These are phyloP conservation scores for Alitta virens DNA, from an alignment of 2,888 invertebrate species.

Conservation along the genomic window DNA sequence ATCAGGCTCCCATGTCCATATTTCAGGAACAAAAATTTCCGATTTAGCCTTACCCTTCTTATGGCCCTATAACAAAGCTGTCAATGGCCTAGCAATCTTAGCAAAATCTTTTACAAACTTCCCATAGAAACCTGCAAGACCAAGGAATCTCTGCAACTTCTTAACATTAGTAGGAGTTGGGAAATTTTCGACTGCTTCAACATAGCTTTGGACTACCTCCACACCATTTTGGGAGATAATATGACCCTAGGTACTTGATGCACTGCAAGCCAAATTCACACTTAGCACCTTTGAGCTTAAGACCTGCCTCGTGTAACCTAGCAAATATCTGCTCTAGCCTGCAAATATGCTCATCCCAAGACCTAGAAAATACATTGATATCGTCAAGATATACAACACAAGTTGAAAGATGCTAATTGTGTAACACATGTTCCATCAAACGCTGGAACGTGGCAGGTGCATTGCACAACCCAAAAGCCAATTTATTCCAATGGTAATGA, in stretches of 20 bases:
- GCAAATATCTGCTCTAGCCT: background rate
- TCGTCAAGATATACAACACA: slow-evolving; percentile 3
- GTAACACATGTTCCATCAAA: background rate
- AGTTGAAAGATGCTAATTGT: too few species aligned
- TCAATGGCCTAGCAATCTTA: background rate
- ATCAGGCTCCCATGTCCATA: slow-evolving; percentile 3
- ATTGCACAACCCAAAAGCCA: slow-evolving; percentile 12
- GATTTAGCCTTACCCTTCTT: background rate
- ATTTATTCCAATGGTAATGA: slow-evolving; percentile 9
- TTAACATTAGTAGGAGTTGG: background rate
- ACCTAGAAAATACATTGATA: background rate
- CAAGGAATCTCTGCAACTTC: background rate
- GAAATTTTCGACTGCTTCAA: background rate
- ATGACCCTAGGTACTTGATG: background rate
- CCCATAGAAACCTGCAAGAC: background rate
- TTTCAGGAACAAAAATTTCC: background rate
- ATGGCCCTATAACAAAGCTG: background rate
- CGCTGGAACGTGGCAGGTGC: background rate
- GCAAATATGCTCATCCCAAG: background rate
- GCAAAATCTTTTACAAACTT: background rate
- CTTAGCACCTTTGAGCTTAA: background rate
- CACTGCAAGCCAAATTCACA: background rate
- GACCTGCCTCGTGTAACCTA: background rate
- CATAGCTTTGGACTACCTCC: background rate
- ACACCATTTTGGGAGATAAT: background rate